Percentiles rank a stretch among this genome's conserved stretches.
These are phyloP conservation scores for Capricornis sumatraensis DNA, from an alignment of 2,113 vertebrate genomes.

Conservation along the genomic window DNA sequence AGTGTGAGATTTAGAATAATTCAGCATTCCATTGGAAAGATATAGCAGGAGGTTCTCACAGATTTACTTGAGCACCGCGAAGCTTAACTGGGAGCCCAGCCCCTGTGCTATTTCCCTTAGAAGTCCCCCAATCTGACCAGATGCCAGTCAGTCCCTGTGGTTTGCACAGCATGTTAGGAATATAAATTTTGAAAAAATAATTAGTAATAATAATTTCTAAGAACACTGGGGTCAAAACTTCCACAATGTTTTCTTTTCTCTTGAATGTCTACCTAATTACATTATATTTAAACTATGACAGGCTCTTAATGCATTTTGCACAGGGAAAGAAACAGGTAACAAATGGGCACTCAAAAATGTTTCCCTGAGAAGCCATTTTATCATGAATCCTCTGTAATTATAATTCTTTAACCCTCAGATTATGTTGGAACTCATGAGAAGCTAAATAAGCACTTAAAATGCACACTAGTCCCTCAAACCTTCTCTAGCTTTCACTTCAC, in stretches of 20 bases:
- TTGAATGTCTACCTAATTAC: slow-evolving; percentile 50
- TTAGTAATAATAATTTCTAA: slow-evolving; percentile 47
- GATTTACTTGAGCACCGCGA: background rate
- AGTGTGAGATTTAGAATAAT: slow-evolving; percentile 16
- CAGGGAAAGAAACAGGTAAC: slow-evolving; percentile 51
- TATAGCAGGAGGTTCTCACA: background rate
- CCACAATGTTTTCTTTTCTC: background rate
- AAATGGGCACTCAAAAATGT: slow-evolving; percentile 36
- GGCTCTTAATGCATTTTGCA: slow-evolving; percentile 52
- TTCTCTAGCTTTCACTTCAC: background rate
- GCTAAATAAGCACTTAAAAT: slow-evolving; percentile 40
- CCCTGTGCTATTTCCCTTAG: background rate
- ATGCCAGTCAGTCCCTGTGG: background rate
- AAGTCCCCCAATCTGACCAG: background rate
- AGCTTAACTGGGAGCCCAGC: background rate
- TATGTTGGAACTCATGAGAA: slow-evolving; percentile 23
- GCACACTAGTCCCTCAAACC: background rate
- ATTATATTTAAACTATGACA: slow-evolving; percentile 60
- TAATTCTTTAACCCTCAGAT: slow-evolving; percentile 45
- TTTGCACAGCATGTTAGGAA: background rate
- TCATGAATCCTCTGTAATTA: slow-evolving; percentile 37
- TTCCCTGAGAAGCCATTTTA: slow-evolving; percentile 54
- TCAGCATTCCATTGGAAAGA: background rate
- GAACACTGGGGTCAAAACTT: slow-evolving; percentile 52
- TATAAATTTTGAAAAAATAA: slow-evolving; percentile 56